Evolutionary conservation across 2,113 vertebrate species (phyloP), one percentile per base, ranked within the genome.

Genomic region (Alectura lathami): DNA sequence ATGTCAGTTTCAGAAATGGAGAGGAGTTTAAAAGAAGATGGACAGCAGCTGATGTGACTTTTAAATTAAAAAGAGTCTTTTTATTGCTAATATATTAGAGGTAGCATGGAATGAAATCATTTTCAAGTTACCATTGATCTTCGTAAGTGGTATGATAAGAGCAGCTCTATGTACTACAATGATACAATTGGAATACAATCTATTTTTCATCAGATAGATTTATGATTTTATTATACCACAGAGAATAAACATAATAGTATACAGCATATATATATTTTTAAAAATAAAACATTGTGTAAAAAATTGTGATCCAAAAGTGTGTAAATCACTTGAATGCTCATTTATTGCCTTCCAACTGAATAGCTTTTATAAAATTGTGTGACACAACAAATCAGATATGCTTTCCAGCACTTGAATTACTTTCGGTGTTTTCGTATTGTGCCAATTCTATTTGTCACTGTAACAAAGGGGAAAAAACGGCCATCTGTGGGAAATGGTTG

Each of bases 91-190:
- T 97, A 94, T 96, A 96, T 97, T 98, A 95, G 94, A 96, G 93
- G 74, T 45, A 95, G 94, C 86, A 90, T 94, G 80, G 91, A 97
- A 76, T 72, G 95, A 93, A 97, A 94, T 95, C 81, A 97, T 95
- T 94, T 95, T 97, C 96, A 95, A 96, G 95, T 98, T 97, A 95
- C 96, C 94, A 96, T 97, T 97, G 97, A 97, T 97, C 96, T 98
- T 98, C 95, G 57, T 92, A 78, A 96, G 90, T 95, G 92, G 92
- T 96, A 92, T 94, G 96, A 95, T 97, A 97, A 97, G 67, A 96
- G 86, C 81, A 94, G 87, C 85, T 95, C 23, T 91, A 1, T 89
- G 82, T 36, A 51, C 86, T 83, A n/a, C 84, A 34, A 72, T 96
- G 93, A 95, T 97, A 82, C 89, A 96, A 88, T 96, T 97, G 96